Base-by-base conservation (phyloP, 2,113 vertebrate species). In the Cyanoderma ruficeps region DNA sequence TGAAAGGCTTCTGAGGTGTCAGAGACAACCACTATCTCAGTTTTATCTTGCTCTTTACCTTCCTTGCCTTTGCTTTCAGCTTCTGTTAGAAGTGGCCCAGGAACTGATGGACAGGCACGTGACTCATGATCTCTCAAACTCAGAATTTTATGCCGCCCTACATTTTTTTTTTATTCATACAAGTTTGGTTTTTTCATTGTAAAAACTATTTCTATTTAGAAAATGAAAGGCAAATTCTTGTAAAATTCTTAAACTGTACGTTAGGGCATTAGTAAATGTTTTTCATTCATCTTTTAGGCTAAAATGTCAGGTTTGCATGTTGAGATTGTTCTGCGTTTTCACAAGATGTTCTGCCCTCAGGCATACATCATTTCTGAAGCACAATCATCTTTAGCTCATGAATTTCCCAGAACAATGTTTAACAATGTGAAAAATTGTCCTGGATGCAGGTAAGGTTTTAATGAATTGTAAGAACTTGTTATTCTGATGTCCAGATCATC, bases 261-360 rank as follows among this genome's bases (percentile, higher is more conserved):
- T 61, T 23, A 41, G 33, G 41, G 14, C 27, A 50, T 70, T 59
- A 39, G 25, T 70, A 72, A 42, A 35, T 49, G 13, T 0, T 68
- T 90, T 86, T 68, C 31, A 68, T 79, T 31, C 37, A 71, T 67
- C 61, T 71, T 82, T 49, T 37, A n/a, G 61, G 50, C 56, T 21
- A 56, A 84, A 84, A 77, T 35, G 4, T 53, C 55, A 49, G 31
- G 39, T 92, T 85, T 55, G 11, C 20, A 31, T 50, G 52, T 59
- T 82, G 56, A 70, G 77, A 49, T 37, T 90, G n/a, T 61, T 96
- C 47, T 15, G n/a, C n/a, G 19, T 50, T 88, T 76, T 90, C 57
- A 75, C 33, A 83, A 90, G 87, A 53, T 63, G 25, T 55, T 90
- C 80, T 89, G 27, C 83, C 35, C 61, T 75, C 75, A 59, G 65